A percentile compares a stretch with the other conserved stretches of the same genome.
These are phyloP conservation scores for Drosophila pseudotakahashii DNA, from an alignment of 2,888 invertebrate species.

Conservation along the genomic window DNA sequence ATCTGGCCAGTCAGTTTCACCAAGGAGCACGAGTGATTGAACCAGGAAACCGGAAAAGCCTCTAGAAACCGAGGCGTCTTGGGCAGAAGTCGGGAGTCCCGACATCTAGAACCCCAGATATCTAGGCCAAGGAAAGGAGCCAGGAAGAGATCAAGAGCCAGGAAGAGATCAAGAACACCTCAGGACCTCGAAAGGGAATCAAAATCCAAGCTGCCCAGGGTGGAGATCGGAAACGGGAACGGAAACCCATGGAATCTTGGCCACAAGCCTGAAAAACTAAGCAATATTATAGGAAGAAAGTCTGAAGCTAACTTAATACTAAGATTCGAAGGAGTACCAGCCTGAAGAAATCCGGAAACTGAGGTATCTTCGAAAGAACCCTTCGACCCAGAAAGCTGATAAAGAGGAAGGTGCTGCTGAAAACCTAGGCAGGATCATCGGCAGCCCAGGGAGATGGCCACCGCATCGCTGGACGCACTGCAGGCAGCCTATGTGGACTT, in stretches of 20 bases:
- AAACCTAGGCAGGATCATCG: background rate
- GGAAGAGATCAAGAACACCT: background rate
- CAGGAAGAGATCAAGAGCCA: background rate
- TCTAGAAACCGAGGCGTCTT: background rate
- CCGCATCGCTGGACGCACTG: conserved; percentile 53
- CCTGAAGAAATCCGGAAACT: background rate
- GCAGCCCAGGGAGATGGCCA: conserved; percentile 32
- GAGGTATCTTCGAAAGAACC: background rate
- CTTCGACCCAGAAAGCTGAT: background rate
- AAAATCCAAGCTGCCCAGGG: too few species aligned
- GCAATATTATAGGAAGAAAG: background rate
- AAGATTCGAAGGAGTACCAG: background rate
- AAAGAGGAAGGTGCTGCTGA: background rate
- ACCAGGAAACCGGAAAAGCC: background rate
- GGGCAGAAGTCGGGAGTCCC: too few species aligned
- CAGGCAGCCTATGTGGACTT: conserved; percentile 59
- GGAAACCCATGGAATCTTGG: background rate
- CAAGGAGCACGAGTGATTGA: background rate
- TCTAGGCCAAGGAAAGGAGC: too few species aligned
- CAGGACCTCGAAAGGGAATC: background rate
- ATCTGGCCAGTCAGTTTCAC: background rate
- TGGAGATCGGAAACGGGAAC: too few species aligned
- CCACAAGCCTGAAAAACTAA: background rate
- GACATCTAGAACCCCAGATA: too few species aligned
- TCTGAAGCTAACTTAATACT: background rate